Conservation (phyloP, 2,888 invertebrate species). For the Acanthosepion lycidas region DNA sequence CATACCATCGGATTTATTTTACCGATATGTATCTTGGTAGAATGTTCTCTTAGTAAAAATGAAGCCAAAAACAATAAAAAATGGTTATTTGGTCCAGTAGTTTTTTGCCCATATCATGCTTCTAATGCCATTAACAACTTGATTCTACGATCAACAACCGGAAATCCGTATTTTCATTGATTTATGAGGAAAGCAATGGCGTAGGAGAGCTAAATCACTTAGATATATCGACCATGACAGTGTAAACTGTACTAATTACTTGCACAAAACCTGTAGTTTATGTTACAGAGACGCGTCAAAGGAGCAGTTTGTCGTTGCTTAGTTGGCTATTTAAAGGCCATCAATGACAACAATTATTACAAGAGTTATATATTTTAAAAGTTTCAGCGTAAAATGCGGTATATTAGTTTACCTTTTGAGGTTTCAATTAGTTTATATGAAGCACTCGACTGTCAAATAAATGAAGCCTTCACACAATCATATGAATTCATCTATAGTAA, state of each 20-base stretch:
- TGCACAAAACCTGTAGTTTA: neutral
- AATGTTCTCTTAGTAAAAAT: no score
- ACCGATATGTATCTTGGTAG: no score
- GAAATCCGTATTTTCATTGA: slow-evolving; percentile 20
- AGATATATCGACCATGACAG: slow-evolving; percentile 18
- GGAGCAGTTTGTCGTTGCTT: neutral
- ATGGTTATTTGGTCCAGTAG: no score
- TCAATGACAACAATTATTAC: neutral
- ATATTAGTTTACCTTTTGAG: neutral
- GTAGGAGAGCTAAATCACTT: neutral
- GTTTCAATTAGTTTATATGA: slow-evolving; percentile 8
- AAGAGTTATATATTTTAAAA: neutral
- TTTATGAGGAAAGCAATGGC: neutral
- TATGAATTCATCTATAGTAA: neutral
- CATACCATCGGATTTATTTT: no score
- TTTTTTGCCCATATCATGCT: neutral
- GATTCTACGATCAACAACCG: neutral
- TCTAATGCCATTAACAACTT: neutral
- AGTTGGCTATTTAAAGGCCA: neutral
- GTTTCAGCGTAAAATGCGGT: neutral
- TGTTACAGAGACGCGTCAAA: slow-evolving; percentile 24
- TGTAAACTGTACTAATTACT: neutral
- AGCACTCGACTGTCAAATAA: neutral
- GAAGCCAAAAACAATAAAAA: no score
- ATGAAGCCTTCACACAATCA: neutral